A percentile compares a stretch with the other conserved stretches of the same genome.
These are phyloP conservation scores for Hyalella azteca DNA, from an alignment of 2,888 invertebrate genomes.

Conservation along the genomic window DNA sequence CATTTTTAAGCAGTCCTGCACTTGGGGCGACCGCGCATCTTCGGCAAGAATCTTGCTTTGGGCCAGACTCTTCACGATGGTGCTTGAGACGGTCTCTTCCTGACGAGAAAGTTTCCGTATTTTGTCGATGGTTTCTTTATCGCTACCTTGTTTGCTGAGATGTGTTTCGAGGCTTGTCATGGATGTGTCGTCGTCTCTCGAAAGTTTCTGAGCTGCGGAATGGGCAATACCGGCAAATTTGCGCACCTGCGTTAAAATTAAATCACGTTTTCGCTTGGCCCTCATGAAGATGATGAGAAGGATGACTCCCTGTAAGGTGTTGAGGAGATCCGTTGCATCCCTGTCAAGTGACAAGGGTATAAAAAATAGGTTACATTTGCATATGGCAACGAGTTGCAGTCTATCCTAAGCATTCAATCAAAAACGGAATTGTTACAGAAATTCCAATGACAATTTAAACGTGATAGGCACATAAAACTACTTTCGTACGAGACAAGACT, in stretches of 20 bases:
- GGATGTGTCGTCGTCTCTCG: background rate
- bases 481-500: no score
- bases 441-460: no score
- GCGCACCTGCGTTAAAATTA: background rate
- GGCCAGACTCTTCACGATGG: background rate
- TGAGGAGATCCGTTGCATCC: background rate
- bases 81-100: background rate
- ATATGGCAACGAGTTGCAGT: no score
- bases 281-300: background rate
- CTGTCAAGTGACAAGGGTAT: no score
- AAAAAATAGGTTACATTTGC: no score
- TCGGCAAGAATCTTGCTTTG: no score
- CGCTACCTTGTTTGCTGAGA: conserved; percentile 1
- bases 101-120: conserved; percentile 11
- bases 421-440: no score
- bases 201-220: background rate
- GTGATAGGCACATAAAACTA: no score
- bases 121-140: conserved; percentile 19
- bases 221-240: background rate
- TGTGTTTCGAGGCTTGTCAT: background rate
- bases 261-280: background rate
- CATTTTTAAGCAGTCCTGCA: no score
- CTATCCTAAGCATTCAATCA: no score
- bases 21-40: no score
- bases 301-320: background rate